A percentile compares a stretch with the other conserved stretches of the same genome.
Evolutionary conservation across 2,113 vertebrate genomes (phyloP).

Genomic region (Macroglossus sobrinus): DNA sequence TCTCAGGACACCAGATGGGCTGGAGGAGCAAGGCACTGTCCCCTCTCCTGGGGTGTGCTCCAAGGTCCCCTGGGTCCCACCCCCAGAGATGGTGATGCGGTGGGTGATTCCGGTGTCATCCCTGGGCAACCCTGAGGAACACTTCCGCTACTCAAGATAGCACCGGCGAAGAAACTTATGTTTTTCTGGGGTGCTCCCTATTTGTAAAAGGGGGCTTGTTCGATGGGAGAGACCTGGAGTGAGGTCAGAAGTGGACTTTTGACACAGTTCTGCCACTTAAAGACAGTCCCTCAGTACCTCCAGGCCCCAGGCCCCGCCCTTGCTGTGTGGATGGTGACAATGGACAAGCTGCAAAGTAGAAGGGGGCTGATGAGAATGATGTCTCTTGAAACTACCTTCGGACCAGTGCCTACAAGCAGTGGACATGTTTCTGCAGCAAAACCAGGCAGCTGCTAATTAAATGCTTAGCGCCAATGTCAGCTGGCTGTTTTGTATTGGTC

Average conservation of each 20-base stretch:
- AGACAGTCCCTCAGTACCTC: not conserved
- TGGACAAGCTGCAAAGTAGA: not conserved
- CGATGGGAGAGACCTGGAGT: not conserved
- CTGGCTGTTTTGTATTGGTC: not conserved
- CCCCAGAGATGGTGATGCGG: not conserved
- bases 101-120: not conserved
- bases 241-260: not conserved
- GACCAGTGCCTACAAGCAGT: not conserved
- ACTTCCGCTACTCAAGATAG: fast-evolving
- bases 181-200: not conserved
- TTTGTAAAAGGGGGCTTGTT: not conserved
- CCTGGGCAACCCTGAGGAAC: not conserved
- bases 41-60: not conserved
- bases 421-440: not conserved
- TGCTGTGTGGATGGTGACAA: too few relatives aligned
- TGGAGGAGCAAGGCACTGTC: not conserved
- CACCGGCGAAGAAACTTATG: not conserved
- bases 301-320: not conserved
- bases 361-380: not conserved
- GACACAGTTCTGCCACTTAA: not conserved
- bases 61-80: not conserved
- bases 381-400: not conserved
- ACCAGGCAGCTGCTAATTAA: not conserved
- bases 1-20: fast-evolving
- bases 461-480: not conserved